Base-by-base conservation (phyloP, 1,140 invertebrate genomes). In the Steinernema khuongi region DNA sequence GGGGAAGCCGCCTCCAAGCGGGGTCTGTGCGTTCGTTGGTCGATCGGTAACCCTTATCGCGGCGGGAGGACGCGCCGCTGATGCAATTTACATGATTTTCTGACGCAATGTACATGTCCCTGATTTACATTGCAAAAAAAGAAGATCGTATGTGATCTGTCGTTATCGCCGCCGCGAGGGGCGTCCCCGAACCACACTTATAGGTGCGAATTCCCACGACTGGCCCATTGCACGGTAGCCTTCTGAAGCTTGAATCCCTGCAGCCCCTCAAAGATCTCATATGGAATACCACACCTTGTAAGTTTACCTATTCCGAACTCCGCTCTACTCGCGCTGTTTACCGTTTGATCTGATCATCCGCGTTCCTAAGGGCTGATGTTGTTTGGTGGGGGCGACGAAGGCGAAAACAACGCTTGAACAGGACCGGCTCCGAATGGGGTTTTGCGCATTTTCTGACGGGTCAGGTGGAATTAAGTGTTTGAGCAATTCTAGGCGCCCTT, bases 211-310 rank as follows among this genome's bases (percentile, higher is more conserved):
- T n/a, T 60, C 50, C 50, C 2, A 2, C 4, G 7, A 14, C 19
- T 60, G 7, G 50, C 2, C 50, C 50, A 60, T 60, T 60, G 7
- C 19, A n/a, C 11, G 14, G 14, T 26, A 14, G 22, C 36, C 36
- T 4, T 60, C 14, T 11, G 4, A n/a, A 22, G 4, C 19, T 60
- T 14, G 14, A 11, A 22, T n/a, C 7, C 36, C 7, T 60, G 50
- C 14, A 41, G 36, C 7, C 14, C 26, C 26, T 22, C 19, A 7
- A 60, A 60, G 50, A 41, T 11, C n/a, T 41, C 50, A 60, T n/a
- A 60, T 60, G 50, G 50, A 60, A 14, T n/a, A 60, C 19, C 50
- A 60, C 14, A 22, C 50, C 19, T 60, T 60, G 50, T 60, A 60
- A 60, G 50, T n/a, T 60, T 2, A 14, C 4, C 26, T 60, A 7